Conservation (phyloP, 2,113 vertebrate species). For the Monopterus albus region DNA sequence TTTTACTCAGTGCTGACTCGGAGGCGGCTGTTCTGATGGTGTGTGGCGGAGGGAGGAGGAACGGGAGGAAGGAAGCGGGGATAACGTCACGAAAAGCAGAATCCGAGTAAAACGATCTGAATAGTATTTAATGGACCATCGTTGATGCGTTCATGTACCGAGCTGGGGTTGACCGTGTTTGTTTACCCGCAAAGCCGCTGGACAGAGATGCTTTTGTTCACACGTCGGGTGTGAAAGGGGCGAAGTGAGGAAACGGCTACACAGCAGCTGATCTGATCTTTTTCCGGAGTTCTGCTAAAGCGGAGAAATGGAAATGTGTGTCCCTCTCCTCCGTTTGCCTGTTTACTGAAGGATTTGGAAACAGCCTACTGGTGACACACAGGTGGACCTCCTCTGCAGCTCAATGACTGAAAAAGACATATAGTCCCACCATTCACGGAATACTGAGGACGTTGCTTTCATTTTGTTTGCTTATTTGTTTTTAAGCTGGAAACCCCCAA, state of each 20-base stretch:
- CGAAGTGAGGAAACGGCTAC: slow-evolving; percentile 52
- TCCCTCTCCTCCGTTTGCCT: slow-evolving; percentile 65
- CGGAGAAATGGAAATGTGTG: slow-evolving; percentile 72
- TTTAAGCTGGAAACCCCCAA: slow-evolving; percentile 35
- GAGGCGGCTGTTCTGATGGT: slow-evolving; percentile 61
- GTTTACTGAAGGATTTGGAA: slow-evolving; percentile 63
- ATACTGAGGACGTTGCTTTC: slow-evolving; percentile 36
- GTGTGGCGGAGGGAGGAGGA: slow-evolving; percentile 71
- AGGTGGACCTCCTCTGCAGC: slow-evolving; percentile 42
- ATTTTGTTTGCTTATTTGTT: neutral
- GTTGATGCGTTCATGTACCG: slow-evolving; percentile 50
- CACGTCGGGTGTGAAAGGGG: slow-evolving; percentile 45
- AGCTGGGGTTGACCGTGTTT: slow-evolving; percentile 16
- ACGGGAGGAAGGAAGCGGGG: slow-evolving; percentile 76
- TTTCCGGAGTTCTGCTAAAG: slow-evolving; percentile 56
- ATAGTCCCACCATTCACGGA: slow-evolving; percentile 18
- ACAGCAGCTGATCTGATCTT: slow-evolving; percentile 59
- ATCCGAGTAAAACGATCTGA: slow-evolving; percentile 64
- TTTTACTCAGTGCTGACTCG: slow-evolving; percentile 38
- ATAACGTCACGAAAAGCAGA: slow-evolving; percentile 76
- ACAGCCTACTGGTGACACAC: slow-evolving; percentile 62
- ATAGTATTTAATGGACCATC: slow-evolving; percentile 60
- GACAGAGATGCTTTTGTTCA: slow-evolving; percentile 54
- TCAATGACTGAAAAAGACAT: slow-evolving; percentile 45
- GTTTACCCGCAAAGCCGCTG: slow-evolving; percentile 18